These are phyloP conservation scores for Molorchus minor DNA, from an alignment of 2,888 invertebrate genomes.

Conservation along the genomic window DNA sequence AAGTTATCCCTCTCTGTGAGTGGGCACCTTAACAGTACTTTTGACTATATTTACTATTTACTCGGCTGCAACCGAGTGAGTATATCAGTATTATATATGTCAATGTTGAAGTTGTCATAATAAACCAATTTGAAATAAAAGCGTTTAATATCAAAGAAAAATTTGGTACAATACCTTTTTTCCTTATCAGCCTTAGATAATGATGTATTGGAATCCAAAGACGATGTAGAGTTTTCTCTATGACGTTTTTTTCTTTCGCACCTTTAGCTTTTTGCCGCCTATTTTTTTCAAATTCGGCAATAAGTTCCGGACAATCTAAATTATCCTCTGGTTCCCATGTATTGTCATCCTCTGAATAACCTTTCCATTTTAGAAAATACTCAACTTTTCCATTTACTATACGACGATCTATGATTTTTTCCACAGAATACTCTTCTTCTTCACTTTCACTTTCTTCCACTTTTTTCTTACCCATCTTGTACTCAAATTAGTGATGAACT, in stretches of 20 bases:
- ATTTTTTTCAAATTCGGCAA: slow-evolving; percentile 78
- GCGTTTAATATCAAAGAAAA: too few species aligned
- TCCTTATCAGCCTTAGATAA: slow-evolving; percentile 37
- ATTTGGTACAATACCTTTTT: too few species aligned
- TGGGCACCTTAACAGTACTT: too few species aligned
- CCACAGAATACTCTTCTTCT: slow-evolving; percentile 77
- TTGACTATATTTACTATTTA: too few species aligned
- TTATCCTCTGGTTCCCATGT: too few species aligned
- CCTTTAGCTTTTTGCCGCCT: slow-evolving; percentile 54
- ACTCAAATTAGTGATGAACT: too few species aligned
- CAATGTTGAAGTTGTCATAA: too few species aligned
- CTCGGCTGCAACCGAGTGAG: too few species aligned
- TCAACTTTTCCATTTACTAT: slow-evolving; percentile 76
- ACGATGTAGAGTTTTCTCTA: slow-evolving; percentile 47
- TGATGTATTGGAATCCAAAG: slow-evolving; percentile 45
- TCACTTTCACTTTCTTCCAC: slow-evolving; percentile 49
- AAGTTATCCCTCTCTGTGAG: too few species aligned
- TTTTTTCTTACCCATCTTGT: slow-evolving; percentile 52
- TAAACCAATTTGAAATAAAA: too few species aligned
- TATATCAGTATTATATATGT: too few species aligned
- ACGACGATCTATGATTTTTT: slow-evolving; percentile 74
- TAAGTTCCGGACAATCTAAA: slow-evolving; percentile 84
- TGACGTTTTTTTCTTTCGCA: slow-evolving; percentile 40
- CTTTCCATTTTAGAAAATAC: slow-evolving; percentile 81
- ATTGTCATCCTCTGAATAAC: slow-evolving; percentile 81